Evolutionary conservation across 2,888 invertebrate genomes (phyloP), one percentile per base, ranked within the genome.

Genomic region (Drosophila ezoana): DNA sequence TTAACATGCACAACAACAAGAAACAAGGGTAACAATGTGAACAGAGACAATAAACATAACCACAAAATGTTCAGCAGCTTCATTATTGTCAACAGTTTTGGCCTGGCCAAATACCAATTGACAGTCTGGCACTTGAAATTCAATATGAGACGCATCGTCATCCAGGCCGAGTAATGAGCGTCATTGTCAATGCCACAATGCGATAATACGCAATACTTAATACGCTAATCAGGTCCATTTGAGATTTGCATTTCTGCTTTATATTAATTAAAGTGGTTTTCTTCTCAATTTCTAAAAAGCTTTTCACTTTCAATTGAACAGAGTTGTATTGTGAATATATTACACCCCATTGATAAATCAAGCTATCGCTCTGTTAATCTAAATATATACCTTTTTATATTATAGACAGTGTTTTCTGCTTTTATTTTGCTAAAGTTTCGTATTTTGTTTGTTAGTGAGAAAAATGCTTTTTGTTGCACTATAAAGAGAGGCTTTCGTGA

Each of bases 11-110:
- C 18, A 71, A 38, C 18, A 71, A 38, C 43, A 43, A 35, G 37
- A 18, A 70, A 52, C 65, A 70, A 53, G 58, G 54, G 33, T 58
- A 60, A 75, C 69, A 75, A 67, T 77, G 77, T 65, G 62, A 28
- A 23, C 54, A 64, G 59, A 62, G 75, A 81, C 70, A 84, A 78
- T 80, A 69, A 74, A 72, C 83, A 76, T 51, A 66, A 75, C 83
- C 83, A 35, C 85, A 83, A 68, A 81, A 77, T 82, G 81, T 79
- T 76, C 57, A 81, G 44, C 77, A 71, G 85, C 82, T 81, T 71
- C 74, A 83, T 85, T 82, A 81, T 65, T 81, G 81, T 85, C 72
- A 69, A 72, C 81, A 72, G 52, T 52, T 68, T 18, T 28, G 47
- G 44, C n/a, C 35, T 8, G 51, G 16, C 37, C 28, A 23, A 53